Base-by-base conservation (phyloP, 2,113 vertebrate genomes). In the Hippocampus abdominalis region DNA sequence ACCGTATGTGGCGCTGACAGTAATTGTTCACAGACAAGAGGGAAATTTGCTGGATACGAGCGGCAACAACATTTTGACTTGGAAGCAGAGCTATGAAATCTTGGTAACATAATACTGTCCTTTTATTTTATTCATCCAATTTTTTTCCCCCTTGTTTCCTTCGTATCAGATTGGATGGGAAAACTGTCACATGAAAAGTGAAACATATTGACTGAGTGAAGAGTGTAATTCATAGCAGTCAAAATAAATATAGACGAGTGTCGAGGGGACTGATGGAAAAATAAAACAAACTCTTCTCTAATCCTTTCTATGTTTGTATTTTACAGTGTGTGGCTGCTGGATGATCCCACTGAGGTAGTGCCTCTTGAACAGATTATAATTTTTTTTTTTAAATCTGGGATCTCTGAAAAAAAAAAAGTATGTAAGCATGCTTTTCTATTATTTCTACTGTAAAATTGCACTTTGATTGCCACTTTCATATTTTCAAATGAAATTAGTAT, bases 1-100 rank as follows among this genome's bases (percentile, higher is more conserved):
- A 64, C 51, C 69, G 27, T 48, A 25, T 60, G 57, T 70, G 53
- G 69, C 56, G 66, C 70, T 70, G 69, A 70, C 68, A 69, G 60
- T 61, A n/a, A 62, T 66, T 16, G n/a, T 56, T 53, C 48, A 53
- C 62, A 29, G 70, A 65, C 46, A 61, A 54, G 65, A 56, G 2
- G 5, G 15, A 54, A 54, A 66, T 27, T 49, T 70, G 32, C 51
- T 56, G 53, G 59, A 49, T 10, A 57, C 3, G 39, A 44, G 23
- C 10, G 29, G 65, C 2, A 46, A 12, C 23, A 21, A 11, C 15
- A 56, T 42, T 54, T 21, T 68, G 49, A 12, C 36, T 8, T 57
- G 36, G 66, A 68, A 39, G 23, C 21, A 67, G 29, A 62, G 29
- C 21, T 68, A 39, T n/a, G 59, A 42, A 53, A 64, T 32, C 61